Conservation (phyloP, 1,140 invertebrate genomes). For the Rhyzopertha dominica region DNA sequence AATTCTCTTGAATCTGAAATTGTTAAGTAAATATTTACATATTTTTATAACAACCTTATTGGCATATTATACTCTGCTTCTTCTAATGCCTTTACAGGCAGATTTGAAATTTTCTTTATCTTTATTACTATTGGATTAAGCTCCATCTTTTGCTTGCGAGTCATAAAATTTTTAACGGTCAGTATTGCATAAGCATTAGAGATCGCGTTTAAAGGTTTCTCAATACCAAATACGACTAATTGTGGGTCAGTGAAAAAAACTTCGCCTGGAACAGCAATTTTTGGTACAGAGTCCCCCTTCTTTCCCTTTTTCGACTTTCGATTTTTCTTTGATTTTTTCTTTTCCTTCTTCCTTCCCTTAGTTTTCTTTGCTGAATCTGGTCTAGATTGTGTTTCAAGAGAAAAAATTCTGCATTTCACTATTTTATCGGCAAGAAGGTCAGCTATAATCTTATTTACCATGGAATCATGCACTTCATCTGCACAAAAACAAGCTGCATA, state of each 20-base stretch:
- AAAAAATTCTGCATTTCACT: slow-evolving; percentile 3
- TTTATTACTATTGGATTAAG: slow-evolving; percentile 20
- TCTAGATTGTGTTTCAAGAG: too few relatives aligned
- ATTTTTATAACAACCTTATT: not conserved
- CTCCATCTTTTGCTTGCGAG: slow-evolving; percentile 9
- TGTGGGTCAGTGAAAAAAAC: slow-evolving; percentile 18
- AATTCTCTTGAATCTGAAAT: slow-evolving; percentile 17
- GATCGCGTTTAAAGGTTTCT: not conserved
- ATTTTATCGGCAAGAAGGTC: slow-evolving; percentile 4
- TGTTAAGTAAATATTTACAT: not conserved
- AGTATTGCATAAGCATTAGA: slow-evolving; percentile 7
- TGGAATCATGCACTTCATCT: too few relatives aligned
- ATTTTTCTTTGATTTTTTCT: not conserved
- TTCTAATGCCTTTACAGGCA: slow-evolving; percentile 9
- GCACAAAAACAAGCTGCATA: too few relatives aligned
- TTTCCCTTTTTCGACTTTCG: slow-evolving; percentile 10
- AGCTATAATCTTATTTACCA: slow-evolving; percentile 7
- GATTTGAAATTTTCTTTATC: slow-evolving; percentile 16
- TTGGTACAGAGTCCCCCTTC: not conserved
- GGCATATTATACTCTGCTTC: not conserved
- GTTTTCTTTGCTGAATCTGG: too few relatives aligned
- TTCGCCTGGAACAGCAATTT: slow-evolving; percentile 11
- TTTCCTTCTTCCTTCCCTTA: not conserved
- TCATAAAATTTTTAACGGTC: slow-evolving; percentile 13
- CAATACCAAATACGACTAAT: slow-evolving; percentile 8